Percentiles rank a stretch among this genome's conserved stretches.
Evolutionary conservation across 2,888 invertebrate genomes (phyloP).

Genomic region (Cephus sareptanus): DNA sequence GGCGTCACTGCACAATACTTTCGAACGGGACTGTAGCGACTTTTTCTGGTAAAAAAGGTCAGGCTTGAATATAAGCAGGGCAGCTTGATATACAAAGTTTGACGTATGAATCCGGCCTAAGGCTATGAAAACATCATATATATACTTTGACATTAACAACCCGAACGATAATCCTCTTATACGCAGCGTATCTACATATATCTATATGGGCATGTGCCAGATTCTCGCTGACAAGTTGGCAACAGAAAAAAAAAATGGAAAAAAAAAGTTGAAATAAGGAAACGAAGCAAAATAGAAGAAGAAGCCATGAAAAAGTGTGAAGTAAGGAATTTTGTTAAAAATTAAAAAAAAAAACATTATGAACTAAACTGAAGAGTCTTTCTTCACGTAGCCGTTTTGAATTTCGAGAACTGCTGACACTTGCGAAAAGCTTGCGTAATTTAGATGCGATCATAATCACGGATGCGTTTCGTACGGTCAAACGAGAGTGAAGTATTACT

Average conservation of each 20-base stretch:
- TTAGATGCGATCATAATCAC: neutral
- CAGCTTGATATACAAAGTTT: neutral
- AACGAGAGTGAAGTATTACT: neutral
- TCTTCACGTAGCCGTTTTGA: too few species aligned
- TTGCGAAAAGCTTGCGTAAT: neutral
- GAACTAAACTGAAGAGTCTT: too few species aligned
- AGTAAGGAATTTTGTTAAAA: too few species aligned
- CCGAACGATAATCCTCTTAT: neutral
- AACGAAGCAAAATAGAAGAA: neutral
- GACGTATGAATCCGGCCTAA: neutral
- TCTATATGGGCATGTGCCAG: neutral
- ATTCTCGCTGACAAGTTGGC: neutral
- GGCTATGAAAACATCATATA: neutral
- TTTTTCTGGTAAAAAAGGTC: neutral
- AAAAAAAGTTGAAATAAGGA: too few species aligned
- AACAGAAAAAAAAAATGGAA: neutral
- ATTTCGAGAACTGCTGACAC: too few species aligned
- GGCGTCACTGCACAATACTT: neutral
- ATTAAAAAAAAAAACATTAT: too few species aligned
- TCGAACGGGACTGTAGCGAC: neutral
- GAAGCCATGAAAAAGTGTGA: neutral
- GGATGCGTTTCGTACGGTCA: neutral
- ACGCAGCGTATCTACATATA: neutral
- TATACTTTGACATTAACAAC: neutral
- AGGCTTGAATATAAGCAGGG: neutral